These are phyloP conservation scores for Mycalesis mineus DNA, from an alignment of 2,888 invertebrate genomes.

Conservation along the genomic window DNA sequence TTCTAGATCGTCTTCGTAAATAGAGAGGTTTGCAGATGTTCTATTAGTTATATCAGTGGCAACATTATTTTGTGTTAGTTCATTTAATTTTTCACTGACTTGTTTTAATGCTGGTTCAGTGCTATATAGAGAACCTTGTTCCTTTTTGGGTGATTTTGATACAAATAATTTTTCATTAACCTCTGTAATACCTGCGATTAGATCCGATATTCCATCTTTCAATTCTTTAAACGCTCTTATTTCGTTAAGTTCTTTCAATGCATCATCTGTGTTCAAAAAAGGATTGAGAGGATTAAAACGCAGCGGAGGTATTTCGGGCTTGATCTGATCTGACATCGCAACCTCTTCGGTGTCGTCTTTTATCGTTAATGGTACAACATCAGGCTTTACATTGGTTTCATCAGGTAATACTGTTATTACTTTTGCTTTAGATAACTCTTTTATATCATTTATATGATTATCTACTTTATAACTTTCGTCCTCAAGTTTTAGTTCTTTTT, in stretches of 20 bases:
- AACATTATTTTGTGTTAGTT: conserved; percentile 46
- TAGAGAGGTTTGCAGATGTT: conserved; percentile 61
- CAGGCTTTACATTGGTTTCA: conserved; percentile 44
- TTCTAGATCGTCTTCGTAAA: conserved; percentile 68
- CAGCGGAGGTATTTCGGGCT: conserved; percentile 33
- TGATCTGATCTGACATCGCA: conserved; percentile 35
- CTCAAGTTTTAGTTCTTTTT: conserved; percentile 63
- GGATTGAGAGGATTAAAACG: conserved; percentile 60
- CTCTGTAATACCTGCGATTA: conserved; percentile 72
- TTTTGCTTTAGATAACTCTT: conserved; percentile 40
- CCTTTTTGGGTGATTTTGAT: conserved; percentile 44
- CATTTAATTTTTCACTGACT: conserved; percentile 53
- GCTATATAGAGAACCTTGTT: conserved; percentile 25
- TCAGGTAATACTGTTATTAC: conserved; percentile 51
- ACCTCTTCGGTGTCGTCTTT: conserved; percentile 52
- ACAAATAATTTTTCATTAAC: conserved; percentile 69
- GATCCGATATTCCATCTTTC: conserved; percentile 72
- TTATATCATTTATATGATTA: conserved; percentile 38
- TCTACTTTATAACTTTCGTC: conserved; percentile 57
- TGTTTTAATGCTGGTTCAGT: conserved; percentile 48
- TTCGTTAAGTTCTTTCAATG: conserved; percentile 65
- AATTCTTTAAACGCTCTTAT: conserved; percentile 72
- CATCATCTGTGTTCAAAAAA: conserved; percentile 57
- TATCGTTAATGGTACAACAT: conserved; percentile 44
- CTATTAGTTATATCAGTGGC: conserved; percentile 49